phyloP scores from a whole-genome alignment of 2,888 invertebrate species.

The Torymus aiolomorphi region DNA sequence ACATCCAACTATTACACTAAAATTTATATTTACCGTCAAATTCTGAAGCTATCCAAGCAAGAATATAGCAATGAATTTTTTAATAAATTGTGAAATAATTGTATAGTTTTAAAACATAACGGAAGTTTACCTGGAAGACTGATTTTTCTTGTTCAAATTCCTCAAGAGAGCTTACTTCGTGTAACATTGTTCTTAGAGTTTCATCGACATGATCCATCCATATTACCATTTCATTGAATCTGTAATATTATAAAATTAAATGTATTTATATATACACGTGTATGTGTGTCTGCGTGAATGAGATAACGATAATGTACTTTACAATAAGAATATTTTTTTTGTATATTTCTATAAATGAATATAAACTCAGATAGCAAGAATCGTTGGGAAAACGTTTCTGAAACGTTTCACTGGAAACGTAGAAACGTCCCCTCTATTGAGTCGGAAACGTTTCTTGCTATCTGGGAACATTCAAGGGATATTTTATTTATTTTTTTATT shows the following conservation, averaged over 20 bases:
- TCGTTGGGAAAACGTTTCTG: no score
- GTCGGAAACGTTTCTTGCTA: no score
- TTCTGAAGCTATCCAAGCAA: constrained; percentile 68
- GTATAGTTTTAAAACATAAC: background rate
- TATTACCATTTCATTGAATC: constrained; percentile 86
- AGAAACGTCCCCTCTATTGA: no score
- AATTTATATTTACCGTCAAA: constrained; percentile 69
- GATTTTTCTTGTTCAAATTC: constrained; percentile 94
- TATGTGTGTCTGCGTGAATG: background rate
- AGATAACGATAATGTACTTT: no score
- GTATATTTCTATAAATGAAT: no score
- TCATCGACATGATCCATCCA: constrained; percentile 96
- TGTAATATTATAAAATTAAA: constrained; percentile 62
- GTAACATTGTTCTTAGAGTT: constrained; percentile 88
- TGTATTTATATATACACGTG: no score
- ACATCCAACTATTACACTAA: constrained; percentile 26
- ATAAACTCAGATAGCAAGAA: no score
- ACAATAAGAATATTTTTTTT: no score
- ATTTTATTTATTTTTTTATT: no score
- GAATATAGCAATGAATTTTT: constrained; percentile 58
- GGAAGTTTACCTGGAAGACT: constrained; percentile 86
- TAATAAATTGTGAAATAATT: constrained; percentile 36
- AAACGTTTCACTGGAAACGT: no score
- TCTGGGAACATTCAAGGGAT: no score
- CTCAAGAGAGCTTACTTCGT: constrained; percentile 89